Evolutionary conservation across 2,797 vertebrate genomes (phyloP), one percentile per base, ranked within the genome.

Genomic region (Coregonus sp.): DNA sequence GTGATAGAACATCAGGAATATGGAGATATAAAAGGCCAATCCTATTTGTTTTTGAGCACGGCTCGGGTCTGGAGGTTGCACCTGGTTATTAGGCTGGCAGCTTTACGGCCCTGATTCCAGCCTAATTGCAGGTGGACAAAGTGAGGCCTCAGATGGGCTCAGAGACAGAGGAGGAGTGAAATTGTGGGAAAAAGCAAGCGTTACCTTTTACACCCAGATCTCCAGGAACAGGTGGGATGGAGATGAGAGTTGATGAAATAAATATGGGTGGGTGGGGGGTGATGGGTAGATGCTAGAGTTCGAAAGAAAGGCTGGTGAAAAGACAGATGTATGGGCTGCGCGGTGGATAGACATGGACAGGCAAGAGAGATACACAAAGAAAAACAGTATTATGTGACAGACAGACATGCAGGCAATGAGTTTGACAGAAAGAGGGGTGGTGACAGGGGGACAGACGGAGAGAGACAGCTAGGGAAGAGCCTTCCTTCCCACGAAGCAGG

Each of bases 21-120:
- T 76, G 67, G 54, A 68, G 74, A 78, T 52, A 61, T 54, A 74
- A 83, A 86, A 82, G 86, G 85, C 89, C 81, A 90, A 81, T 65
- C 78, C 84, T 80, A 72, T 65, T 33, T 79, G 56, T 78, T 86
- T 68, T 80, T 77, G 76, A 65, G 40, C 59, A 37, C 74, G 51
- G 71, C 68, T 74, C 77, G 83, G 72, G 63, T 76, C 78, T 68
- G 76, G 73, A 63, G 76, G 81, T 71, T 87, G 84, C 88, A 93
- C 90, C 93, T 91, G 90, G 92, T 90, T 89, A 83, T 91, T 89
- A 87, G 82, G 84, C 80, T 86, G 69, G 89, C 91, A 90, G 90
- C 86, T 93, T 92, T 92, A 93, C 83, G 78, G 85, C 76, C 77
- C 75, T 74, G 89, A 94, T 93, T 94, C 92, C 93, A 88, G 81